These are phyloP conservation scores for Pararge aegeria DNA, from an alignment of 1,140 invertebrate species.

Conservation along the genomic window DNA sequence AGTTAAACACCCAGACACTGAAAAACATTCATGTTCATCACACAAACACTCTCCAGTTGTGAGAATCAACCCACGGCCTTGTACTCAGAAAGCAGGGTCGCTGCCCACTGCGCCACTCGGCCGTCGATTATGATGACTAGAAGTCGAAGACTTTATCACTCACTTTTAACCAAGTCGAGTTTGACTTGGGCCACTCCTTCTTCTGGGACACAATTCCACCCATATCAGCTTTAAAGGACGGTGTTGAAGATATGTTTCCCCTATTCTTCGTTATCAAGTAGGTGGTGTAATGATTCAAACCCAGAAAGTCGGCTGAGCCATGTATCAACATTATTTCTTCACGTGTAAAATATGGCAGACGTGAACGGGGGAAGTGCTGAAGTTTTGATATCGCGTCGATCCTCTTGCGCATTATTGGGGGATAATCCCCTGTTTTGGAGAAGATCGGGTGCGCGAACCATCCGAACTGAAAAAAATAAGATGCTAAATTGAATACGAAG, in stretches of 20 bases:
- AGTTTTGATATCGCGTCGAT: constrained; percentile 78
- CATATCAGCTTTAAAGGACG: constrained; percentile 60
- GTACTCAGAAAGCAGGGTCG: no score
- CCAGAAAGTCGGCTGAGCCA: constrained; percentile 80
- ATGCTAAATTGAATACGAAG: background rate
- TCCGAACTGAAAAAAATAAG: constrained; percentile 75
- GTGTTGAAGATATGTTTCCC: constrained; percentile 35
- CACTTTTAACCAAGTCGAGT: constrained; percentile 75
- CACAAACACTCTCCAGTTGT: no score
- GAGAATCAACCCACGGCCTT: no score
- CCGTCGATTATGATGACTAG: no score
- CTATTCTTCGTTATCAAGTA: constrained; percentile 36
- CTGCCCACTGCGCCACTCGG: no score
- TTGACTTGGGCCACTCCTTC: constrained; percentile 66
- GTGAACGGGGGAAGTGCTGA: constrained; percentile 76
- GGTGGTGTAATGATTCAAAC: constrained; percentile 82
- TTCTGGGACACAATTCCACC: constrained; percentile 50
- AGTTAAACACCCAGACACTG: no score
- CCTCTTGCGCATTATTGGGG: constrained; percentile 79
- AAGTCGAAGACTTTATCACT: constrained; percentile 14
- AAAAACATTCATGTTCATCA: no score
- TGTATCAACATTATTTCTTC: constrained; percentile 71
- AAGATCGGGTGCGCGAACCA: constrained; percentile 84
- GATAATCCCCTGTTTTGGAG: constrained; percentile 82
- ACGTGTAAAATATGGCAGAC: constrained; percentile 76